Evolutionary conservation across 2,888 invertebrate genomes (phyloP), one percentile per base, ranked within the genome.

Genomic region (Petrolisthes cinctipes): DNA sequence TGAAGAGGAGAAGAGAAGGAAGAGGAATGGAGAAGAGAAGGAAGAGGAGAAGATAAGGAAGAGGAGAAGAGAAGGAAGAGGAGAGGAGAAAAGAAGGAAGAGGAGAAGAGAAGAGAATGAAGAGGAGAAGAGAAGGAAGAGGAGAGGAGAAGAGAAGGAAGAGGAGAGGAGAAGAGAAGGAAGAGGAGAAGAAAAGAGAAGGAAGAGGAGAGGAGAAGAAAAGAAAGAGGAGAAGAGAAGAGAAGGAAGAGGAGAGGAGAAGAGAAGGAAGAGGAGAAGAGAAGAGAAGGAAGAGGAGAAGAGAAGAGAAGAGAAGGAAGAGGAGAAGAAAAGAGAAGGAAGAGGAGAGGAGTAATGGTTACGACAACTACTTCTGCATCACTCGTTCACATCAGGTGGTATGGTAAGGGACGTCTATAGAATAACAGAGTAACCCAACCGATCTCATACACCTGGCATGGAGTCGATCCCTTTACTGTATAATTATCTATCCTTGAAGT

Each of bases 261-360:
- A n/a, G 78, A 78, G 78, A n/a, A 53, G 23, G 75, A 75, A 11
- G 17, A 71, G 51, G 82, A 68, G 17, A 61, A 9, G 68, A 68
- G 51, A 53, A 68, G 68, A 68, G 82, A 68, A 53, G 17, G 82
- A 83, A 11, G 61, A 61, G 9, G 61, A 14, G 61, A 11, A 61
- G n/a, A n/a, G n/a, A 7, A 11, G 61, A 61, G 14, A 1, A 11
- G 61, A 11, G 14, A 61, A 61, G 14, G 7, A 11, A 61, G 14
- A 7, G 61, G 61, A 61, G 14, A 7, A 14, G 61, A 7, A 14
- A 61, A 61, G 7, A 61, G 61, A 61, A 61, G 61, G n/a, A n/a
- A n/a, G n/a, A n/a, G n/a, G n/a, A n/a, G 37, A 37, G 37, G 37
- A 37, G 37, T 37, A 37, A 37, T 37, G 37, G 37, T 37, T 37